Conservation (phyloP, 2,888 invertebrate species). For the Spisula subtruncata region DNA sequence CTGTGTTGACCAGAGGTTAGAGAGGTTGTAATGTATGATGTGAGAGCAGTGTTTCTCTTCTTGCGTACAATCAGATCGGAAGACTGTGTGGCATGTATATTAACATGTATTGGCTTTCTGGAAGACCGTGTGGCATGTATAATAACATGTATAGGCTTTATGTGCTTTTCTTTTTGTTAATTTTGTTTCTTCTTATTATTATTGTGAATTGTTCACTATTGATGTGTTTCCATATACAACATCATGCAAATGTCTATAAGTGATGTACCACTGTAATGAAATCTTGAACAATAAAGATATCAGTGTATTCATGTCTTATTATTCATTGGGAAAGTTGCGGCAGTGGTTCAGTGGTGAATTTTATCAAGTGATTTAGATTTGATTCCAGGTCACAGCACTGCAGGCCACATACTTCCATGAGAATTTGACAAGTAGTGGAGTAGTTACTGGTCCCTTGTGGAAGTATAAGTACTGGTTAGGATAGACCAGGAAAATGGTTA, state of each 20-base stretch:
- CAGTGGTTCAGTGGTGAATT: too few species aligned
- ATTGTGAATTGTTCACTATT: slow-evolving; percentile 23
- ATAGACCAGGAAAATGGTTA: too few species aligned
- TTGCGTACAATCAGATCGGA: neutral
- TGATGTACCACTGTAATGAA: slow-evolving; percentile 15
- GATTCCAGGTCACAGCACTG: too few species aligned
- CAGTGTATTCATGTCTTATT: neutral
- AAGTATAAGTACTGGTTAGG: too few species aligned
- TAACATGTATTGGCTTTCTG: neutral
- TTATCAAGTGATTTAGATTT: too few species aligned
- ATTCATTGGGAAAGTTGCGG: neutral
- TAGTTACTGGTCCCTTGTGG: too few species aligned
- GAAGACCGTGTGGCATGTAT: neutral
- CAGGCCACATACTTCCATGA: too few species aligned
- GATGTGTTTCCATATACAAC: neutral
- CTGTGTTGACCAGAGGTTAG: too few species aligned
- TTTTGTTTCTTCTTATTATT: slow-evolving; percentile 13
- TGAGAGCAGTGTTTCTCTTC: neutral
- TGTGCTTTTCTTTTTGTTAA: slow-evolving; percentile 20
- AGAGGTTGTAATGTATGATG: too few species aligned
- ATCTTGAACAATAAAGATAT: slow-evolving; percentile 29
- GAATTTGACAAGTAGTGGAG: too few species aligned
- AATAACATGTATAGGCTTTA: neutral
- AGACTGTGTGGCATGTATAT: neutral
- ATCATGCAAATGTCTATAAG: slow-evolving; percentile 14